Evolutionary conservation across 2,113 vertebrate genomes (phyloP).

Genomic region (Apodemus speciosus): DNA sequence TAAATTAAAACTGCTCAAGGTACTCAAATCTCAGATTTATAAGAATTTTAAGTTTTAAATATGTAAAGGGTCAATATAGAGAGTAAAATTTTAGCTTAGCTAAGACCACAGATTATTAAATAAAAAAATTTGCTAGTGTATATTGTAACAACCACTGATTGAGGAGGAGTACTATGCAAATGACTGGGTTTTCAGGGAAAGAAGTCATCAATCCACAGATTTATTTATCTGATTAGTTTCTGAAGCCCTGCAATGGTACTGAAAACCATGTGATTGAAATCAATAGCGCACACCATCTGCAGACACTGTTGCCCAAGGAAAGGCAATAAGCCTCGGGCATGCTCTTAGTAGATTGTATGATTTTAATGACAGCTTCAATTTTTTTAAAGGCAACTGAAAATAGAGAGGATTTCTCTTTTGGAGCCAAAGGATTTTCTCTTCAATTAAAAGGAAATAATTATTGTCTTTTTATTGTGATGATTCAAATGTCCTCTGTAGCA

Average conservation of each 20-base stretch:
- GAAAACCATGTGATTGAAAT: slow-evolving; percentile 81
- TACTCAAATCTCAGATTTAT: slow-evolving; percentile 31
- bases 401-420: slow-evolving; percentile 79
- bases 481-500: slow-evolving; percentile 64
- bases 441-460: slow-evolving; percentile 78
- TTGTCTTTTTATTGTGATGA: slow-evolving; percentile 65
- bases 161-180: slow-evolving; percentile 56
- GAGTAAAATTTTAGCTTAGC: neutral
- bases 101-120: neutral
- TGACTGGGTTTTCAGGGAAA: slow-evolving; percentile 61
- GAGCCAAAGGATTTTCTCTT: slow-evolving; percentile 74
- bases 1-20: slow-evolving; percentile 56
- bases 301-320: slow-evolving; percentile 78
- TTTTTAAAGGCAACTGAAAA: slow-evolving; percentile 79
- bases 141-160: slow-evolving; percentile 49
- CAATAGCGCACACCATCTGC: slow-evolving; percentile 80
- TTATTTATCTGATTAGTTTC: slow-evolving; percentile 67
- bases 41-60: slow-evolving; percentile 53
- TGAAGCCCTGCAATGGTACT: slow-evolving; percentile 66
- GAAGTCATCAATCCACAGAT: slow-evolving; percentile 30
- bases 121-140: slow-evolving; percentile 54
- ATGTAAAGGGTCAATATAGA: slow-evolving; percentile 47
- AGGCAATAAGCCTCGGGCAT: slow-evolving; percentile 77
- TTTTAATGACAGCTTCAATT: slow-evolving; percentile 79
- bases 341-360: slow-evolving; percentile 81